Percentiles rank a stretch among this genome's conserved stretches.
phyloP scores from a whole-genome alignment of 2,113 vertebrate species.

The Diphyllodes magnificus region DNA sequence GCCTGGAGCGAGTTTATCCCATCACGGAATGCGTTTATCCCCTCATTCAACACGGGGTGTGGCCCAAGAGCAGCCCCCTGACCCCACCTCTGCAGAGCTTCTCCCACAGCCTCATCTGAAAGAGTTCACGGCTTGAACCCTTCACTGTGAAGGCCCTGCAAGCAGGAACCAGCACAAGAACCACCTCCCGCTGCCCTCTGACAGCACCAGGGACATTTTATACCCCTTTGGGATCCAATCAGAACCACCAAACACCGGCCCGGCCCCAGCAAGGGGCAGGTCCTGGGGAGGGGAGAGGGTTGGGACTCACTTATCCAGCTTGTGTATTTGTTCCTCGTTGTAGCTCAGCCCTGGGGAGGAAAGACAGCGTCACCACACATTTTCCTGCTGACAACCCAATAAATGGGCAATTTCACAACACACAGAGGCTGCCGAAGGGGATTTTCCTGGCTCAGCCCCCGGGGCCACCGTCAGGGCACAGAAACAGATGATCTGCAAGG shows the following conservation, averaged over 20 bases:
- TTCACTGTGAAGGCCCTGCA: background rate
- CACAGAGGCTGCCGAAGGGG: background rate
- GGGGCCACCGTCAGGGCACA: fast-evolving
- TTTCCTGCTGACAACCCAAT: fast-evolving
- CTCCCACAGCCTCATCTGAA: background rate
- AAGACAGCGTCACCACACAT: fast-evolving
- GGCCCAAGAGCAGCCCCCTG: background rate
- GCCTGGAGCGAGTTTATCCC: background rate
- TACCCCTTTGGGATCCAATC: fast-evolving
- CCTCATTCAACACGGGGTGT: fast-evolving
- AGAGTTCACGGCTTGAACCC: background rate
- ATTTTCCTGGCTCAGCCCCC: background rate
- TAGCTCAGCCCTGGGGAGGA: conserved; percentile 80
- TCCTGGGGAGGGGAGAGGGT: background rate
- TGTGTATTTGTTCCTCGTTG: conserved; percentile 95
- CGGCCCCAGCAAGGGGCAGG: background rate
- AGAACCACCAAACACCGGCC: background rate
- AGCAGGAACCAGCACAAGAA: background rate
- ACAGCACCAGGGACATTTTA: fast-evolving
- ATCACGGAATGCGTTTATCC: fast-evolving
- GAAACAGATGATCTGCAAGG: fast-evolving
- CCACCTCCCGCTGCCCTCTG: background rate
- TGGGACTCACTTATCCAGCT: conserved; percentile 92
- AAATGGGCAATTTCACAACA: fast-evolving
- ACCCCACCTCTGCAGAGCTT: background rate